Evolutionary conservation across 2,113 vertebrate genomes (phyloP).

Genomic region (Aplodontia rufa): DNA sequence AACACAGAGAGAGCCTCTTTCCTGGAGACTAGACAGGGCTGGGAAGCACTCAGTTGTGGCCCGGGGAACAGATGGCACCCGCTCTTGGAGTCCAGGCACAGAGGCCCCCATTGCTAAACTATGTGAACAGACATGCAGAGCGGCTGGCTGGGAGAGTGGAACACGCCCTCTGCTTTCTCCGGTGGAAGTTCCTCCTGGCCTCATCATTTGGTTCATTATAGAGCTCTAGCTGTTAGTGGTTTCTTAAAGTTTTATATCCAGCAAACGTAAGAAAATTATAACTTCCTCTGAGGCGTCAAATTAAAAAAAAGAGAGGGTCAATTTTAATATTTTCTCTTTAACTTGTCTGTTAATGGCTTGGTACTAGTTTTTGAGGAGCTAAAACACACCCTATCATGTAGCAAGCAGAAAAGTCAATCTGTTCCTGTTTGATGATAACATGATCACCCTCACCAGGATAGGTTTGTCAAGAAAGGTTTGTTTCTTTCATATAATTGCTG

Average conservation of each 20-base stretch:
- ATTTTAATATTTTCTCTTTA: not conserved
- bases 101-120: too few species aligned
- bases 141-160: too few species aligned
- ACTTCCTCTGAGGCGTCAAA: not conserved
- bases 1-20: too few species aligned
- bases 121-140: too few species aligned
- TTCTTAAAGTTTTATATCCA: not conserved
- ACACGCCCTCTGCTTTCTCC: too few species aligned
- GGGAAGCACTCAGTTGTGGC: too few species aligned
- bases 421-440: not conserved
- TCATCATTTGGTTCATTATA: not conserved
- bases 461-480: not conserved
- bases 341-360: not conserved
- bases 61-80: too few species aligned
- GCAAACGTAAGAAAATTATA: not conserved
- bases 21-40: too few species aligned
- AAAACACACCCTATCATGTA: not conserved
- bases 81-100: too few species aligned
- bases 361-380: not conserved
- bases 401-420: not conserved
- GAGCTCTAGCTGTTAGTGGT: not conserved
- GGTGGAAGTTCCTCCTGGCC: not conserved
- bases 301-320: not conserved
- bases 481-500: not conserved
- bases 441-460: not conserved